Base-by-base conservation (phyloP, 2,888 invertebrate genomes). In the Congeria kusceri region DNA sequence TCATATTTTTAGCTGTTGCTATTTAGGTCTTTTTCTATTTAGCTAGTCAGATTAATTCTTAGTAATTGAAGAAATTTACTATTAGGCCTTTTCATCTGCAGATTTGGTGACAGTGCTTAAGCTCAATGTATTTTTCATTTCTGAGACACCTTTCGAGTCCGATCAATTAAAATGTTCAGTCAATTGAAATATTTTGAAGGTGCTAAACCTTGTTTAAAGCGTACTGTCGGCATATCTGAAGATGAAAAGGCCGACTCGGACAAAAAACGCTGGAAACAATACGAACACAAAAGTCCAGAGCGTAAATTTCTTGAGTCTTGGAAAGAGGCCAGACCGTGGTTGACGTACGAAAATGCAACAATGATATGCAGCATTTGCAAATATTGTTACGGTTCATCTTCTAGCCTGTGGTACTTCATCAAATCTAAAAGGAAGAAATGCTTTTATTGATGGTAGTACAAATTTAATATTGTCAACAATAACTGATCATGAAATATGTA, bases 171-270 rank as follows among this genome's bases (percentile, higher is more conserved):
- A 23, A 56, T 56, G 56, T 56, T 56, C 18, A 47, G 18, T 56
- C 56, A 56, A 56, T 56, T 56, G 18, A 56, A 3, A 13, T 56
- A 13, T 56, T 7, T 56, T 56, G 56, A 23, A 27, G 56, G 56
- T 18, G 27, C 56, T 9, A 56, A 56, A 13, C 7, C 56, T 11
- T 11, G 56, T 39, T 1, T 56, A 56, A 56, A 56, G n/a, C 7
- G 56, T 7, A 56, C n/a, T n/a, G n/a, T n/a, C n/a, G n/a, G n/a
- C 11, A 23, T 1, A 56, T 18, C 4, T 56, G 25, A 56, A 18
- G 7, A 5, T 23, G 56, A 56, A 56, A 27, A 25, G 18, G 18
- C 7, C 1, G 56, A 25, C 11, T 11, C 9, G n/a, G n/a, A 56
- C 27, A 27, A 25, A 23, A 56, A 56, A 18, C 56, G 23, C 13